Percentiles rank a stretch among this genome's conserved stretches.
Conservation (phyloP, 2,113 vertebrate genomes). For the Paracanthobrama guichenoti region DNA sequence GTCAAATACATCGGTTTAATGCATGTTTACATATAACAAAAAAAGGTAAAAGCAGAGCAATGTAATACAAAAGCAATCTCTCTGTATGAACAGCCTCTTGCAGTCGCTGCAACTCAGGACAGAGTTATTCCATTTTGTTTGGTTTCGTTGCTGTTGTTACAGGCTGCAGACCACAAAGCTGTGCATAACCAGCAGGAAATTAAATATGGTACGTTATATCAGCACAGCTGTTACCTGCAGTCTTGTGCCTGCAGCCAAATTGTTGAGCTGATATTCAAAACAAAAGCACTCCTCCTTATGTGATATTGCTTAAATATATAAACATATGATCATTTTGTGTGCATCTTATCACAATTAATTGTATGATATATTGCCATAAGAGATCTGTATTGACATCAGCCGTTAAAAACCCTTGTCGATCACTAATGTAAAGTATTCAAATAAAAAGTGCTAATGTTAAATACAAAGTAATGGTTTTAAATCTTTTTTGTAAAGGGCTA, state of each 20-base stretch:
- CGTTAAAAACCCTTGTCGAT: not conserved
- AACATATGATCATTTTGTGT: not conserved
- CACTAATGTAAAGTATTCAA: not conserved
- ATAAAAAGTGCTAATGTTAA: not conserved
- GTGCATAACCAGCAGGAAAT: constrained; percentile 9
- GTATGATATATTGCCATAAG: not conserved
- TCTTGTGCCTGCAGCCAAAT: not conserved
- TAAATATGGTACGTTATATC: not conserved
- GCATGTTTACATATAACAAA: not conserved
- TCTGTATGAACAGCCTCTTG: not conserved
- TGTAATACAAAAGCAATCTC: not conserved
- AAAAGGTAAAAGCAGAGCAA: not conserved
- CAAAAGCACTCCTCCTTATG: not conserved
- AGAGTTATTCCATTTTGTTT: not conserved
- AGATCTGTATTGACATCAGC: not conserved
- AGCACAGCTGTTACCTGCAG: not conserved
- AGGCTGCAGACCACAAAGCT: not conserved
- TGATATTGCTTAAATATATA: not conserved
- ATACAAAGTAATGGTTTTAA: not conserved
- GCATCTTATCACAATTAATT: not conserved
- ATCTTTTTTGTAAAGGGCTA: not conserved
- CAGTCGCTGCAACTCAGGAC: not conserved
- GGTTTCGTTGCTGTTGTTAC: not conserved
- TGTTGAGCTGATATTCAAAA: not conserved
- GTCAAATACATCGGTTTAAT: not conserved